Percentiles rank a stretch among this genome's conserved stretches.
Evolutionary conservation across 2,888 invertebrate genomes (phyloP).

Genomic region (Hedychridium roseum): DNA sequence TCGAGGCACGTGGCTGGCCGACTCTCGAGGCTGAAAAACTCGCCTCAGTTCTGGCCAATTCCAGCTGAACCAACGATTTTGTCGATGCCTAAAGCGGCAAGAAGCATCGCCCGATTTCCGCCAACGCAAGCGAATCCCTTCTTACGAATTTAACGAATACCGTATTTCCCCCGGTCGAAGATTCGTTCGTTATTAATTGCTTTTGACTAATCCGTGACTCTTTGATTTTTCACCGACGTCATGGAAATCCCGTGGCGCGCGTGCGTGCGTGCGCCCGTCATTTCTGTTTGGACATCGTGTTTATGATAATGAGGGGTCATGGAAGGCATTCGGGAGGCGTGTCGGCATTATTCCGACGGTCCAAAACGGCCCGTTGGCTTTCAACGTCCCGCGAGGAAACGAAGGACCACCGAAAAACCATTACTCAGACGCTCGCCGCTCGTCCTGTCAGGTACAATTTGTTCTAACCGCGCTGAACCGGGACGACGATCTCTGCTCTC

Average conservation of each 20-base stretch:
- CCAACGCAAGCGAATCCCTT: too few relatives aligned
- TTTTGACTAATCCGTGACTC: too few relatives aligned
- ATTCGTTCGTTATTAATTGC: too few relatives aligned
- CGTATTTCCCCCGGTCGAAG: too few relatives aligned
- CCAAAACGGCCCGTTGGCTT: constrained; percentile 31
- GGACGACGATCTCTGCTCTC: constrained; percentile 30
- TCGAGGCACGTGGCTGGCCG: background rate
- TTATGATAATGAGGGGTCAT: background rate
- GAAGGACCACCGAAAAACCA: constrained; percentile 29
- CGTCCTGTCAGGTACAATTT: constrained; percentile 39
- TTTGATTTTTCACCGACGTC: too few relatives aligned
- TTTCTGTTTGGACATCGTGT: background rate
- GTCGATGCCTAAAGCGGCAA: too few relatives aligned
- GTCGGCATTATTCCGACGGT: too few relatives aligned
- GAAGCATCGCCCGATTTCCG: too few relatives aligned
- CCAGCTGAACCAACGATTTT: constrained; percentile 38
- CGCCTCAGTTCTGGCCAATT: constrained; percentile 30
- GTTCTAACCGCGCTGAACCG: constrained; percentile 31
- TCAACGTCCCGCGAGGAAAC: constrained; percentile 26
- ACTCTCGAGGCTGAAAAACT: background rate
- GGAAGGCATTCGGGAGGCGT: constrained; percentile 23
- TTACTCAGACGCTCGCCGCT: constrained; percentile 37
- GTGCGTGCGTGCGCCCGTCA: too few relatives aligned
- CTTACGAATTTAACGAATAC: too few relatives aligned
- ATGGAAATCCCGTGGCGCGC: too few relatives aligned